A percentile compares a stretch with the other conserved stretches of the same genome.
These are phyloP conservation scores for Octopus bimaculoides DNA, from an alignment of 1,140 invertebrate species.

Conservation along the genomic window DNA sequence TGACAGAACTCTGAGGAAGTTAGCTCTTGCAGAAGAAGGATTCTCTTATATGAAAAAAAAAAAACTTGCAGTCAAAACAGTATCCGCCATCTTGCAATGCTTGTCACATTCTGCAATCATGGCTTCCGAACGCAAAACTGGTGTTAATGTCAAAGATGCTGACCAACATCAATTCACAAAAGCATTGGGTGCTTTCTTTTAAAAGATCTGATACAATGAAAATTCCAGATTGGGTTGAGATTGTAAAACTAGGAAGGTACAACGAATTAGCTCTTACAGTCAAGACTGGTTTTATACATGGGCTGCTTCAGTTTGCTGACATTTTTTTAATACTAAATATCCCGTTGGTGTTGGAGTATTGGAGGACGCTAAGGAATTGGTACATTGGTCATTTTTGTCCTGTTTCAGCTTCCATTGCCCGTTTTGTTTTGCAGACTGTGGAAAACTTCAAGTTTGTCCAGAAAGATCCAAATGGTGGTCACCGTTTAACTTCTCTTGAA, in stretches of 20 bases:
- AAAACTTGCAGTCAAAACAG: too few relatives aligned
- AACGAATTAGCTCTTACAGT: constrained; percentile 96
- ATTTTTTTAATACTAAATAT: constrained; percentile 87
- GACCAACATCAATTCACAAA: constrained; percentile 96
- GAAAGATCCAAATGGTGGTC: constrained; percentile 78
- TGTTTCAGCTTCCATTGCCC: constrained; percentile 84
- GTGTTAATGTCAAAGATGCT: constrained; percentile 83
- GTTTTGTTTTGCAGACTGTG: constrained; percentile 90
- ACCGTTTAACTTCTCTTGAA: constrained; percentile 85
- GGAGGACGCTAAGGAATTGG: constrained; percentile 94
- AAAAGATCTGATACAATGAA: constrained; percentile 98
- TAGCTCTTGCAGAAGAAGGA: too few relatives aligned
- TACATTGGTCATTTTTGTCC: constrained; percentile 87
- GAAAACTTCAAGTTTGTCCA: constrained; percentile 93
- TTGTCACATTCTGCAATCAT: neutral
- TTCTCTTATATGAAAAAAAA: too few relatives aligned
- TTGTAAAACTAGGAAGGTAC: constrained; percentile 90
- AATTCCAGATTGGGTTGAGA: constrained; percentile 95
- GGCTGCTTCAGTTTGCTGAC: constrained; percentile 89
- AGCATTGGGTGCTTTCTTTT: constrained; percentile 90
- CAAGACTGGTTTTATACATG: constrained; percentile 97
- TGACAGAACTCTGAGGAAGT: too few relatives aligned
- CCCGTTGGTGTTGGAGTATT: constrained; percentile 92
- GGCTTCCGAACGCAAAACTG: neutral
- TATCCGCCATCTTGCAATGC: too few relatives aligned